Evolutionary conservation across 2,113 vertebrate species (phyloP).

Genomic region (Oreotrochilus melanogaster): DNA sequence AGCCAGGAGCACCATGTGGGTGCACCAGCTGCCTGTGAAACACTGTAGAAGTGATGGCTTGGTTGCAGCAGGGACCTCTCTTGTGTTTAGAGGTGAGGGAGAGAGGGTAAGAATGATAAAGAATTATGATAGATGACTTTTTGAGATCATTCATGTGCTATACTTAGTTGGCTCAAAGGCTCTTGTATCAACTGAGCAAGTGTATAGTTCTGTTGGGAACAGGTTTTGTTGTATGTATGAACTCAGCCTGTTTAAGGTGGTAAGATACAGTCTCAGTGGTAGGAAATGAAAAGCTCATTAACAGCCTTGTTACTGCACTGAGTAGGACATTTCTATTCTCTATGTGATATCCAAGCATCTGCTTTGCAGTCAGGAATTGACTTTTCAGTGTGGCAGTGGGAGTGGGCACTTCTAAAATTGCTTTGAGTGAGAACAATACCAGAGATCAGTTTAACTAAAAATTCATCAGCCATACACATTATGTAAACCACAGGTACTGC

Average conservation of each 20-base stretch:
- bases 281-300: neutral
- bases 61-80: neutral
- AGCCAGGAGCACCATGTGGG: accelerated
- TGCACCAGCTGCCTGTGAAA: neutral
- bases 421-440: neutral
- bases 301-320: neutral
- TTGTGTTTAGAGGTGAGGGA: neutral
- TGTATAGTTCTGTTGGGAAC: neutral
- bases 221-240: neutral
- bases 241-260: neutral
- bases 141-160: neutral
- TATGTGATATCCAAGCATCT: neutral
- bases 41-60: neutral
- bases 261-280: neutral
- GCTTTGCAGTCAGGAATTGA: neutral
- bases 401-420: neutral
- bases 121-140: neutral
- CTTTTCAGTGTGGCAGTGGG: neutral
- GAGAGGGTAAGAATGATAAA: neutral
- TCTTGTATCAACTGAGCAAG: neutral
- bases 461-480: neutral
- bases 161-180: neutral
- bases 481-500: neutral
- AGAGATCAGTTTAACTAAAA: neutral
- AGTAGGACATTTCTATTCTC: neutral